Evolutionary conservation across 2,113 vertebrate species (phyloP), one percentile per base, ranked within the genome.

Genomic region (Serilophus lunatus): DNA sequence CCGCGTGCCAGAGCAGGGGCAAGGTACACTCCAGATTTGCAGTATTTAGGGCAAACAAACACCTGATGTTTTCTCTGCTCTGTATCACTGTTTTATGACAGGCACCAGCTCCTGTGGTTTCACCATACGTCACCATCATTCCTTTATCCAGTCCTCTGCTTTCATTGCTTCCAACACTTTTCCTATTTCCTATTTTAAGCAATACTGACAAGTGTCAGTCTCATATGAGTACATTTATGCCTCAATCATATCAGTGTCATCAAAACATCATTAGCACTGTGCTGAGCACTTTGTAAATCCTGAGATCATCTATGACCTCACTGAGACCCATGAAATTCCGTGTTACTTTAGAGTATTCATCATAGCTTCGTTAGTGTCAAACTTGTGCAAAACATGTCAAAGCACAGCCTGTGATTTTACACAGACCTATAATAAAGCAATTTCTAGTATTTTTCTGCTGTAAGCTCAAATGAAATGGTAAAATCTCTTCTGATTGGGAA

Each of bases 71-170:
- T 75, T 33, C 17, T 65, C 60, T 88, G 31, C 20, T 12, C 26
- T 78, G 36, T 31, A 65, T 45, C 23, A 45, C 31, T 15, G 5
- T 42, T 72, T 83, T 47, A n/a, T 28, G 40, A n/a, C 26, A 53
- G 14, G 40, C 24, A 65, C 44, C 40, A 50, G 0, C 7, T 29
- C 24, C 25, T 19, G 10, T 38, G 33, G 18, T 76, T 89, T 78
- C 56, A 75, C 7, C 0, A 0, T 31, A 1, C 33, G 31, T n/a
- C 57, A 18, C 9, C 44, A 4, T 45, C 36, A 49, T 0, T 0
- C 9, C 56, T 81, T 80, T 53, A 66, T 44, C 15, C 17, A 12
- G 3, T 38, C 18, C 24, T 80, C 42, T 45, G 38, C 24, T 83
- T 90, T 82, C 42, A 44, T 10, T 7, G 38, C 19, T 93, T 65